These are phyloP conservation scores for Drosophila cognata DNA, from an alignment of 2,888 invertebrate genomes.

Conservation along the genomic window DNA sequence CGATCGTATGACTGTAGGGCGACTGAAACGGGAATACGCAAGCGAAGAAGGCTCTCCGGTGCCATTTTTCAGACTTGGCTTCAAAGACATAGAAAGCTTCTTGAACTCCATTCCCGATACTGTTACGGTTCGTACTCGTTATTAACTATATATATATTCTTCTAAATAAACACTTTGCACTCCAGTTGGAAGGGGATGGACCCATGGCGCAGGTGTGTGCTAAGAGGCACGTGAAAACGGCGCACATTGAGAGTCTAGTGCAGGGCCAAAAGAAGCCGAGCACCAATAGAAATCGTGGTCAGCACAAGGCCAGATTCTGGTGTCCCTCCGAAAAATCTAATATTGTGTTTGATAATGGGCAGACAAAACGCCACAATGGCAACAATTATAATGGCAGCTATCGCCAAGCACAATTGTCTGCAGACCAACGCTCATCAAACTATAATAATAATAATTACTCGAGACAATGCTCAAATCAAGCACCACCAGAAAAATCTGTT, in stretches of 20 bases:
- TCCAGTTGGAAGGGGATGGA: constrained; percentile 57
- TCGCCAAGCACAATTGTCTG: background rate
- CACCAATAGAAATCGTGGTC: background rate
- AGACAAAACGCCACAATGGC: background rate
- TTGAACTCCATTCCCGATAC: constrained; percentile 77
- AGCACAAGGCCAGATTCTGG: constrained; percentile 4
- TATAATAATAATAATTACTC: constrained; percentile 1
- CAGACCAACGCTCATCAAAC: background rate
- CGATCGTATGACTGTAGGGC: constrained; percentile 63
- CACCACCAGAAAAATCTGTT: background rate
- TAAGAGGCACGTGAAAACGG: constrained; percentile 58
- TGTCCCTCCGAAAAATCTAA: constrained; percentile 30
- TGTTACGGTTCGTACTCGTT: constrained; percentile 52
- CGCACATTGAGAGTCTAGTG: constrained; percentile 77
- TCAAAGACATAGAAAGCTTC: constrained; percentile 70
- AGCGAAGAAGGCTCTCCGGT: constrained; percentile 67
- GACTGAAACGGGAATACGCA: constrained; percentile 69
- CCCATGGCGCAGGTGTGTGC: constrained; percentile 66
- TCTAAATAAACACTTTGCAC: background rate
- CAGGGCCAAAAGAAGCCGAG: constrained; percentile 71
- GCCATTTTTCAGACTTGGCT: constrained; percentile 73
- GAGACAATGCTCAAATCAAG: background rate
- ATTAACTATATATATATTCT: background rate
- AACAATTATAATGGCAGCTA: background rate
- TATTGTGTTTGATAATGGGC: constrained; percentile 48